Percentiles rank a stretch among this genome's conserved stretches.
These are phyloP conservation scores for Proterorhinus semilunaris DNA, from an alignment of 2,113 vertebrate species.

Conservation along the genomic window DNA sequence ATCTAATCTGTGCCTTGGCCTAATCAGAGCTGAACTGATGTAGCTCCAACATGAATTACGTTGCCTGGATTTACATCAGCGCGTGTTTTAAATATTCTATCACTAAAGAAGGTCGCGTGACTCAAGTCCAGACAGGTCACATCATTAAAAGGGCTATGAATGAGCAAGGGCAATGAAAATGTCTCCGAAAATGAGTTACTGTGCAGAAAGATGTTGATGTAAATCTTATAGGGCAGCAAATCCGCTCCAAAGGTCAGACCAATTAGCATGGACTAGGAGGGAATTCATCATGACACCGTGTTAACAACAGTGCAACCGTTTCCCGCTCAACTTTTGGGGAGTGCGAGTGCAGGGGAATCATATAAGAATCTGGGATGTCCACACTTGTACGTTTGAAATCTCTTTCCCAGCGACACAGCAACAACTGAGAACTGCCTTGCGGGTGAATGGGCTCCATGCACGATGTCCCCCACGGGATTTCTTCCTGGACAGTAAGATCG, in stretches of 20 bases:
- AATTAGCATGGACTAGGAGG: conserved; percentile 18
- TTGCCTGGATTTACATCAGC: conserved; percentile 2
- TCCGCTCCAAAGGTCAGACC: conserved; percentile 15
- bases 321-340: too few relatives aligned
- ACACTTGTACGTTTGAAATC: too few relatives aligned
- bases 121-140: conserved; percentile 1
- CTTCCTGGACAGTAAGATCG: too few relatives aligned
- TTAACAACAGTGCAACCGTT: neutral
- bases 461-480: too few relatives aligned
- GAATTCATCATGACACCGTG: neutral
- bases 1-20: conserved; percentile 10
- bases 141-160: neutral
- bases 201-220: conserved; percentile 1
- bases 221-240: conserved; percentile 15
- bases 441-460: too few relatives aligned
- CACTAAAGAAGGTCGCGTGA: conserved; percentile 6
- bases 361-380: too few relatives aligned
- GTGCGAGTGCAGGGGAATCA: too few relatives aligned
- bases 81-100: conserved; percentile 28
- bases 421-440: too few relatives aligned
- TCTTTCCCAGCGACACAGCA: too few relatives aligned
- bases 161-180: conserved; percentile 12
- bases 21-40: neutral
- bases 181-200: conserved; percentile 8
- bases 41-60: neutral